A percentile compares a stretch with the other conserved stretches of the same genome.
Evolutionary conservation across 2,113 vertebrate species (phyloP).

Genomic region (Albula glossodonta): DNA sequence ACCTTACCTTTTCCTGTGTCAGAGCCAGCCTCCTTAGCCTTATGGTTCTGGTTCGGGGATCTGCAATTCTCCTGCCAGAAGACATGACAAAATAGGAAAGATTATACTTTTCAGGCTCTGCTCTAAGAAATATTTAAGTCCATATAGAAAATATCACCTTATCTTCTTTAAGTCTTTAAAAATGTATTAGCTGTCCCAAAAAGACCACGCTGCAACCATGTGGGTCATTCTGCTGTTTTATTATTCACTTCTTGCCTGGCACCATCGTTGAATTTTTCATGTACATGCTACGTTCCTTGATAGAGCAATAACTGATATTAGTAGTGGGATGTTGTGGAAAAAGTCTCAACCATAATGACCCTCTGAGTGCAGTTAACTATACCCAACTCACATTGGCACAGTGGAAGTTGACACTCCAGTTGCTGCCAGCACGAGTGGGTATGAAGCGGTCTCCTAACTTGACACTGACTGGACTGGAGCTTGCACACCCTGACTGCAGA

Average conservation of each 20-base stretch:
- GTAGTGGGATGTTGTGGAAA: neutral
- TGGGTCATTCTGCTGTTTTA: too few species aligned
- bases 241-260: too few species aligned
- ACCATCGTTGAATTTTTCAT: too few species aligned
- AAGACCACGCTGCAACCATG: too few species aligned
- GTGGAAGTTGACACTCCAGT: conserved; percentile 82
- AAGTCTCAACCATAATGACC: neutral
- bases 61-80: conserved; percentile 73
- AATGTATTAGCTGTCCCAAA: too few species aligned
- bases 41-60: conserved; percentile 73
- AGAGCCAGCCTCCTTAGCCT: conserved; percentile 69
- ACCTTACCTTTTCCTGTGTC: conserved; percentile 75
- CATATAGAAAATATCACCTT: too few species aligned
- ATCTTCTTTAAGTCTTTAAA: too few species aligned
- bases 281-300: too few species aligned
- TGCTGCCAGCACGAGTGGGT: conserved; percentile 75
- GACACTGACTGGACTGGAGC: conserved; percentile 67
- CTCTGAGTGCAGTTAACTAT: neutral
- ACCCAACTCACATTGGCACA: conserved; percentile 67
- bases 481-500: conserved; percentile 60
- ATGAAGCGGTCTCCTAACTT: conserved; percentile 77
- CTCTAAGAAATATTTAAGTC: neutral
- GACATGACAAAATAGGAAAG: neutral
- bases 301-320: too few species aligned
- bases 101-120: neutral